phyloP scores from a whole-genome alignment of 53 echinoderm and acorn worm species.

The Echinometra lucunter region DNA sequence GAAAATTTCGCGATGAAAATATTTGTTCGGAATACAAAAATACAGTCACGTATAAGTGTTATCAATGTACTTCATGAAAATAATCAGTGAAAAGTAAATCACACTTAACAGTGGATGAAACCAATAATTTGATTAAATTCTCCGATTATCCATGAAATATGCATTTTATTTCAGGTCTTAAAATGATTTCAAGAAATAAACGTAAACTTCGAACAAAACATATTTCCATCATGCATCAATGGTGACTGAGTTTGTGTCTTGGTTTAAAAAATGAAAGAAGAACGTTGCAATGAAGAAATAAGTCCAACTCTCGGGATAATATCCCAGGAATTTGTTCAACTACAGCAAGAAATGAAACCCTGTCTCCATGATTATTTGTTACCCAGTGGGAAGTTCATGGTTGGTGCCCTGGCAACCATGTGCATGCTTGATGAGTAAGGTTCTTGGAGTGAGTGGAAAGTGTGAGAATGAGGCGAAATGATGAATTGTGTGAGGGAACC shows the following conservation, averaged over 20 bases:
- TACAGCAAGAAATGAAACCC: conserved; percentile 49
- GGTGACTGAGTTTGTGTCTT: conserved; percentile 49
- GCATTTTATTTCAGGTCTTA: neutral
- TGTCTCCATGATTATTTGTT: neutral
- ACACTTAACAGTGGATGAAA: too few species aligned
- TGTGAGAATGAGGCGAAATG: neutral
- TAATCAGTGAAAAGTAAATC: too few species aligned
- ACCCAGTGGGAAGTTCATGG: neutral
- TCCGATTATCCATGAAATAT: neutral
- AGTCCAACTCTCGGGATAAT: conserved; percentile 15
- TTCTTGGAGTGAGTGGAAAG: neutral
- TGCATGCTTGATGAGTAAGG: too few species aligned
- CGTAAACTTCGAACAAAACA: conserved; percentile 39
- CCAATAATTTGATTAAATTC: neutral
- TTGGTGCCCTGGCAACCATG: neutral
- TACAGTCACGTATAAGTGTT: neutral
- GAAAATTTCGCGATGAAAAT: neutral
- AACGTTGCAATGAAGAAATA: conserved; percentile 56
- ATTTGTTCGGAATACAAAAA: neutral
- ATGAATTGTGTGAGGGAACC: too few species aligned
- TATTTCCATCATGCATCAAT: neutral
- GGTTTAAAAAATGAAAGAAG: conserved; percentile 27
- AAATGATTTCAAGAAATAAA: neutral
- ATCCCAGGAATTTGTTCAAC: conserved; percentile 56
- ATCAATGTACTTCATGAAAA: neutral